A percentile compares a stretch with the other conserved stretches of the same genome.
phyloP scores from a whole-genome alignment of 2,113 vertebrate genomes.

The Grallaria varia region DNA sequence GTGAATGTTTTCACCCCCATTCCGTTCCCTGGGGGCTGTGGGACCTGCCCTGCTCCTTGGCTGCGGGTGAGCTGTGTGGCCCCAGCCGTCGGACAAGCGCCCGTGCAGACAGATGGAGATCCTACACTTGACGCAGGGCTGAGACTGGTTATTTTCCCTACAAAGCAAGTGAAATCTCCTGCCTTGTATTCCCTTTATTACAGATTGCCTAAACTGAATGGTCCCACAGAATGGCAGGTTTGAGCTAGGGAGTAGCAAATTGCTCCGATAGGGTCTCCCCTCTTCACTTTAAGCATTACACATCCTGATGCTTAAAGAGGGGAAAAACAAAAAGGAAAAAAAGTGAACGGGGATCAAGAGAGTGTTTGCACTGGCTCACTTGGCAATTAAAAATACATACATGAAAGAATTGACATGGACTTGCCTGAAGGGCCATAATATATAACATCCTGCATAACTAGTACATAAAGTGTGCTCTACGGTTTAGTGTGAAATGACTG shows the following conservation, averaged over 20 bases:
- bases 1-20: background rate
- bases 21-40: background rate
- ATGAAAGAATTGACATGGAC: conserved; percentile 23
- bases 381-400: conserved; percentile 10
- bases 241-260: background rate
- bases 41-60: background rate
- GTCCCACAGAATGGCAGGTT: background rate
- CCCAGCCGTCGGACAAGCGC: rapidly evolving
- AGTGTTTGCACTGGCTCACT: background rate
- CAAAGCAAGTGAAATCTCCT: background rate
- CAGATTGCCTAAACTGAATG: background rate
- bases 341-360: background rate
- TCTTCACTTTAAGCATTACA: background rate
- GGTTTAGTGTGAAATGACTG: conserved; percentile 33
- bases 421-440: conserved; percentile 23
- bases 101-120: background rate
- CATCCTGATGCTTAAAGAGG: background rate
- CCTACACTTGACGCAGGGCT: background rate
- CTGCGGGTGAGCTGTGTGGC: background rate
- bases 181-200: background rate
- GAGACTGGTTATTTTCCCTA: background rate
- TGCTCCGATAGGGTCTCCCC: background rate
- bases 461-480: background rate
- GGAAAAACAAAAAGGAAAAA: rapidly evolving
- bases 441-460: conserved; percentile 13